Percentiles rank a stretch among this genome's conserved stretches.
Evolutionary conservation across 2,888 invertebrate species (phyloP).

Genomic region (Ditula angustiorana): DNA sequence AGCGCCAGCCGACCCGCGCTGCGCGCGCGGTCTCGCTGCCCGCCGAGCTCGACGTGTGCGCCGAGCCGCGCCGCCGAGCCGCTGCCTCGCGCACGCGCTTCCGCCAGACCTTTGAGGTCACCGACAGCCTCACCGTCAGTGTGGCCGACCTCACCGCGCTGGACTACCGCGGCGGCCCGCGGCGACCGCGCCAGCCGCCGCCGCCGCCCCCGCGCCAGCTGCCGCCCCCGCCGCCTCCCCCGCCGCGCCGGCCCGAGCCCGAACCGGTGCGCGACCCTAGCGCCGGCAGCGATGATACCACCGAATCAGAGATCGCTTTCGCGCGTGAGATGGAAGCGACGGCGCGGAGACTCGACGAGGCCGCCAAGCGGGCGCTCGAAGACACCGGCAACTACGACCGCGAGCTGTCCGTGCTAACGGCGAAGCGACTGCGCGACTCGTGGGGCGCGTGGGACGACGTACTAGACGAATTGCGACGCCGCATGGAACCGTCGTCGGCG

Average conservation of each 20-base stretch:
- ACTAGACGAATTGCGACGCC: constrained; percentile 75
- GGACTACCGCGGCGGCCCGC: constrained; percentile 78
- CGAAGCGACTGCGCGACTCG: constrained; percentile 75
- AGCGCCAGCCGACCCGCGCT: constrained; percentile 68
- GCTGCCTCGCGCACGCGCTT: constrained; percentile 70
- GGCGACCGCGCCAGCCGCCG: constrained; percentile 71
- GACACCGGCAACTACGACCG: constrained; percentile 85
- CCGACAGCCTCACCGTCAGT: constrained; percentile 85
- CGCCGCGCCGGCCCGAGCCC: constrained; percentile 54
- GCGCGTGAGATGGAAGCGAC: constrained; percentile 79
- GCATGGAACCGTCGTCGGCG: constrained; percentile 71
- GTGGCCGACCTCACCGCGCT: constrained; percentile 87
- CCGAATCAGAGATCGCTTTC: constrained; percentile 78
- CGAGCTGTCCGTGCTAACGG: constrained; percentile 84
- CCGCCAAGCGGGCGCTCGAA: constrained; percentile 73
- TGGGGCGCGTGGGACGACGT: constrained; percentile 84
- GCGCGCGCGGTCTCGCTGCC: constrained; percentile 85
- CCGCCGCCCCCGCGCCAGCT: constrained; percentile 70
- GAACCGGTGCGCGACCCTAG: constrained; percentile 74
- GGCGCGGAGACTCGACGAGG: constrained; percentile 74
- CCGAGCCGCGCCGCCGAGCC: constrained; percentile 68
- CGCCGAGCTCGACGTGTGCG: constrained; percentile 88
- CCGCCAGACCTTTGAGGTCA: constrained; percentile 78
- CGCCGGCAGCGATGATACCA: constrained; percentile 78
- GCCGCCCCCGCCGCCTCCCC: constrained; percentile 63